Conservation (phyloP, 64 coral and sea anemone genomes). For the Montipora efflorescens region DNA sequence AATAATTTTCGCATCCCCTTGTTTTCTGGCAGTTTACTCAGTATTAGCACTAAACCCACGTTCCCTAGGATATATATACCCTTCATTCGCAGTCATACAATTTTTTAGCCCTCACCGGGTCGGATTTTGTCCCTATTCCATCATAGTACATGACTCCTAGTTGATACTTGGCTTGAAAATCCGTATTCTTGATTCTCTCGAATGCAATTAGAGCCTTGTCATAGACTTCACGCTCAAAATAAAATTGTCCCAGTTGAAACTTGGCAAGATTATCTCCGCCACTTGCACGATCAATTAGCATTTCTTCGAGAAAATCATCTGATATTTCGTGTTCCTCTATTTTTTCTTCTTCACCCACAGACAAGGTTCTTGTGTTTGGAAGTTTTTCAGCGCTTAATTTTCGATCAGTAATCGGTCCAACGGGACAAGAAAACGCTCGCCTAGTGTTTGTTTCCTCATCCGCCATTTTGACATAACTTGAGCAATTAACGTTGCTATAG, state of each 20-base stretch:
- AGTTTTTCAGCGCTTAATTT: slow-evolving; percentile 89
- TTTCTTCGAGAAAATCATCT: slow-evolving; percentile 86
- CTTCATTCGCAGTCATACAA: too few relatives aligned
- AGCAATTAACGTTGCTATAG: slow-evolving; percentile 31
- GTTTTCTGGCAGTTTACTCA: too few relatives aligned
- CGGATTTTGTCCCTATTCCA: slow-evolving; percentile 78
- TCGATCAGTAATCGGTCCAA: slow-evolving; percentile 56
- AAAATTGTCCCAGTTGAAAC: slow-evolving; percentile 99
- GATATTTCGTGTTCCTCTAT: slow-evolving; percentile 65
- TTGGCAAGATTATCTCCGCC: slow-evolving; percentile 78
- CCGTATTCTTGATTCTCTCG: slow-evolving; percentile 89
- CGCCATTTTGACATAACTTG: slow-evolving; percentile 73
- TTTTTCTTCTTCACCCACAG: slow-evolving; percentile 36
- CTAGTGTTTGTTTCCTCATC: slow-evolving; percentile 34
- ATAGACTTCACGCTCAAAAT: slow-evolving; percentile 96
- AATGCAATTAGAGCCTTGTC: slow-evolving; percentile 95
- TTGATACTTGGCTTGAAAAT: slow-evolving; percentile 97
- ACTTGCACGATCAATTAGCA: slow-evolving; percentile 75
- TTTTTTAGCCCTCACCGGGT: slow-evolving; percentile 70
- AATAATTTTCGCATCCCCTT: too few relatives aligned
- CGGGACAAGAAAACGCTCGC: slow-evolving; percentile 71
- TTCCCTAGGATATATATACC: too few relatives aligned
- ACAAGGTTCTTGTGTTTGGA: slow-evolving; percentile 41
- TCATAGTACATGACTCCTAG: slow-evolving; percentile 99
- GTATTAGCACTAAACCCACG: too few relatives aligned